Conservation (phyloP, 2,888 invertebrate genomes). For the Oscheius onirici region DNA sequence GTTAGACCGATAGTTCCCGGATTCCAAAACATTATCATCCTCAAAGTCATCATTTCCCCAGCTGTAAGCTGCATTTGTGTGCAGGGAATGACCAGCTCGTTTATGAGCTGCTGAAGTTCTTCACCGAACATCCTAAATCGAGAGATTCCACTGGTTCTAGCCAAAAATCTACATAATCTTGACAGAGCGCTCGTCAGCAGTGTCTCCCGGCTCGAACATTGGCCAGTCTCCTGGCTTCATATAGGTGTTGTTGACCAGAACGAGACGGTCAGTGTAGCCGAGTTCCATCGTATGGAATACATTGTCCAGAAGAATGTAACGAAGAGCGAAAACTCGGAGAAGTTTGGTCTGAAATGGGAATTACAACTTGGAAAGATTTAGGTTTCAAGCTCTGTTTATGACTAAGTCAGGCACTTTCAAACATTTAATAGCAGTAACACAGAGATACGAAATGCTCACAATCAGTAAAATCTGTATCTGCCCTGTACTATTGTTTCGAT, state of each 20-base stretch:
- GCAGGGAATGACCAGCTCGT: constrained; percentile 58
- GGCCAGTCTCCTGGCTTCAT: constrained; percentile 49
- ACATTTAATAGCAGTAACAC: no score
- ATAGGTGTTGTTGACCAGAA: constrained; percentile 55
- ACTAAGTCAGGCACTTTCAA: no score
- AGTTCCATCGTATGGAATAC: constrained; percentile 65
- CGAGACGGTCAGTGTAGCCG: constrained; percentile 55
- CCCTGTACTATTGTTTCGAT: no score
- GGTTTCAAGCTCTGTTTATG: no score
- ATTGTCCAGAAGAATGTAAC: constrained; percentile 67
- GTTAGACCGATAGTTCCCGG: constrained; percentile 58
- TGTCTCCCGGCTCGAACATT: constrained; percentile 35
- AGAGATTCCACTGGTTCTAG: neutral
- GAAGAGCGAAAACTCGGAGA: constrained; percentile 60
- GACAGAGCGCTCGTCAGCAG: constrained; percentile 37
- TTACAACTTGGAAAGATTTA: neutral
- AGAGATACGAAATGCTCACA: no score
- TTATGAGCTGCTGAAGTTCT: constrained; percentile 44
- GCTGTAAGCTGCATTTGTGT: constrained; percentile 37
- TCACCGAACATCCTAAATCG: constrained; percentile 60
- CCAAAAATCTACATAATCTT: constrained; percentile 41
- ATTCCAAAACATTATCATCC: constrained; percentile 66
- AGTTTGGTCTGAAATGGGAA: constrained; percentile 52
- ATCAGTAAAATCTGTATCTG: no score
- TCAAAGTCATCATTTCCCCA: constrained; percentile 63